Conservation (phyloP, 1,140 invertebrate species). For the Bombus terrestris region DNA sequence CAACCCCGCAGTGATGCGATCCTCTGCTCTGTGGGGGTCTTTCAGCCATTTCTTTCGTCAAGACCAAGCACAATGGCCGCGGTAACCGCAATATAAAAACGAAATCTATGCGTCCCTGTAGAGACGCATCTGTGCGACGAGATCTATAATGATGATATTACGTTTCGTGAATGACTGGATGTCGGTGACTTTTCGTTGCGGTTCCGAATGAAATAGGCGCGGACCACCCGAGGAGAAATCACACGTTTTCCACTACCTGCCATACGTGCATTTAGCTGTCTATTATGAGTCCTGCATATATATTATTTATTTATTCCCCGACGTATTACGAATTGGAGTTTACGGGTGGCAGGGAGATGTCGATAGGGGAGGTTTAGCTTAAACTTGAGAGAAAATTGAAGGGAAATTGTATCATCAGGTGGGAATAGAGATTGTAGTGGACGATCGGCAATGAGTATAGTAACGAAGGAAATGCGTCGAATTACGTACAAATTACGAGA, state of each 20-base stretch:
- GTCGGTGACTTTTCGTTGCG: constrained; percentile 31
- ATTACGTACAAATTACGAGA: no score
- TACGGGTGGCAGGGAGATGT: background rate
- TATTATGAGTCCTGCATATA: background rate
- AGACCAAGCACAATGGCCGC: constrained; percentile 32
- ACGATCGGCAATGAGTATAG: no score
- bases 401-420: background rate
- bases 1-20: constrained; percentile 28
- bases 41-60: constrained; percentile 24
- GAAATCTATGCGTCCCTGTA: constrained; percentile 23
- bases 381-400: background rate
- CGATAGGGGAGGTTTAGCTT: background rate
- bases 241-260: constrained; percentile 45
- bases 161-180: constrained; percentile 6
- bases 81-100: constrained; percentile 62
- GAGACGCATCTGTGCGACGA: constrained; percentile 53
- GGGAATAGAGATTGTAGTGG: no score
- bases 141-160: constrained; percentile 64
- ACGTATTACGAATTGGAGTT: constrained; percentile 34
- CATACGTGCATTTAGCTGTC: constrained; percentile 53
- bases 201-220: constrained; percentile 30
- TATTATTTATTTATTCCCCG: background rate
- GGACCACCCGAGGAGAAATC: constrained; percentile 53
- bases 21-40: constrained; percentile 44
- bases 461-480: no score